Evolutionary conservation across 2,888 invertebrate species (phyloP), one percentile per base, ranked within the genome.

Genomic region (Trissonchulus sp.): DNA sequence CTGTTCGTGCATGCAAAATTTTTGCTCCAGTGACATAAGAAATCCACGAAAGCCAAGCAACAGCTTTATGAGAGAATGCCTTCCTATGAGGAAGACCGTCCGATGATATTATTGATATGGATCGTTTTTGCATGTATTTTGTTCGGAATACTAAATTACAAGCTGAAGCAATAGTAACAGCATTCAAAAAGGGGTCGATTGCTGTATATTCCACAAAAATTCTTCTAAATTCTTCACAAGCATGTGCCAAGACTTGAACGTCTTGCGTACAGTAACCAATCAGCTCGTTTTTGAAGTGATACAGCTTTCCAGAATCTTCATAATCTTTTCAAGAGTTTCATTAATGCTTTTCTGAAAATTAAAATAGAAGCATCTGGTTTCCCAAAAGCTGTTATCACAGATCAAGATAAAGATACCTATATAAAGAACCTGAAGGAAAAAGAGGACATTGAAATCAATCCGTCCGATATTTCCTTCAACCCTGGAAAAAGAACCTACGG

Each of bases 221-320:
- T 28, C n/a, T 28, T 65, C 65, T 8, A 65, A 65, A 65, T 8
- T 34, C 8, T 18, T 18, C 8, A 34, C 15, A 65, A 31, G 65
- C 65, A 15, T 65, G 23, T 73, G 63, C 36, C 35, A 77, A 62
- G 35, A 79, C 74, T 1, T 60, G 1, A 8, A 80, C 79, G 75
- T 80, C 80, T 1, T 73, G 72, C 1, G 33, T 37, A 72, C 80
- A 81, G 60, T 79, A 81, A 31, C 23, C 23, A 48, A 48, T 23
- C 8, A 48, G 48, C 48, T 48, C 48, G 8, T 48, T 8, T 23
- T 48, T 48, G 48, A 23, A 48, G 23, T 48, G 8, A 23, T 48
- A 48, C 48, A 48, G 23, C 48, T 48, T 48, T 48, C 48, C 48
- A 23, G 8, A 15, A 15, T 48, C 48, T 48, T 48, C 48, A 48